phyloP scores from a whole-genome alignment of 1,140 invertebrate species.

The Adelges cooleyi region DNA sequence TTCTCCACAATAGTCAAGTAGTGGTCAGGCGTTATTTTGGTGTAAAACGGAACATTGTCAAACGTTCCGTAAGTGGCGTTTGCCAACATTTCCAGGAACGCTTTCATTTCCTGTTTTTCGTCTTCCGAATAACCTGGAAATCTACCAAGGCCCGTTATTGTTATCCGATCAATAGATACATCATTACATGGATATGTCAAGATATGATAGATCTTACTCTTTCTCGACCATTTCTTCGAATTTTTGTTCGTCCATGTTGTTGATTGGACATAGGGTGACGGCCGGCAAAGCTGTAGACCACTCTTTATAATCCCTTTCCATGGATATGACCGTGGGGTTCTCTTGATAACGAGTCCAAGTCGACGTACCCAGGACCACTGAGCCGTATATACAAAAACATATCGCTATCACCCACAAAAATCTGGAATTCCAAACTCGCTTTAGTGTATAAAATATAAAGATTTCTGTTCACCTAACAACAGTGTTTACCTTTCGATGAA shows the following conservation, averaged over 20 bases:
- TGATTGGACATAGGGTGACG: constrained; percentile 42
- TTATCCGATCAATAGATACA: too few relatives aligned
- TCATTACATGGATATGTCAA: too few relatives aligned
- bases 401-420: constrained; percentile 42
- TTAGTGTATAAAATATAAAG: neutral
- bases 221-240: constrained; percentile 43
- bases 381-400: constrained; percentile 39
- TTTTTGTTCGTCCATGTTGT: constrained; percentile 35
- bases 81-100: constrained; percentile 37
- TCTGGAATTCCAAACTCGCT: constrained; percentile 27
- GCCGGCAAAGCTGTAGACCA: constrained; percentile 60
- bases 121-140: neutral
- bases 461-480: neutral
- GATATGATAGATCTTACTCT: too few relatives aligned
- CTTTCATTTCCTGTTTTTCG: neutral
- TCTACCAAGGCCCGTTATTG: too few relatives aligned
- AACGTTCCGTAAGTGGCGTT: constrained; percentile 46
- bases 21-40: constrained; percentile 41
- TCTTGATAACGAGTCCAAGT: constrained; percentile 53
- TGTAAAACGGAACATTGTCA: constrained; percentile 41
- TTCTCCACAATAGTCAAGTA: constrained; percentile 45
- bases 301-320: constrained; percentile 55
- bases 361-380: constrained; percentile 43
- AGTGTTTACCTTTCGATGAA: constrained; percentile 9
- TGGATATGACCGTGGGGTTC: constrained; percentile 57